Evolutionary conservation across 1,140 invertebrate species (phyloP), one percentile per base, ranked within the genome.

Genomic region (Stenopsyche tienmushanensis): DNA sequence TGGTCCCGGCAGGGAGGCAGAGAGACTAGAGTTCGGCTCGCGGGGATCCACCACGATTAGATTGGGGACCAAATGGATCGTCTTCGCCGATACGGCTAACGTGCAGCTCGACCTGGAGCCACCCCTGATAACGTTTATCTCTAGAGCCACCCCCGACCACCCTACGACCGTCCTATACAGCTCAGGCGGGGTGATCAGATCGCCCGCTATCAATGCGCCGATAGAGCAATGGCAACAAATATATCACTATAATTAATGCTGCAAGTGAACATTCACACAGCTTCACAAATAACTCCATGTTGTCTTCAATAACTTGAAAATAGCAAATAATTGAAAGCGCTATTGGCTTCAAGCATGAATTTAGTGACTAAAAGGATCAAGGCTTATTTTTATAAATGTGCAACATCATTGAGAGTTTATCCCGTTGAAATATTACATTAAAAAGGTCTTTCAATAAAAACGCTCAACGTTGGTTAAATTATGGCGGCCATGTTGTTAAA

Each of bases 1-100:
- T 49, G 47, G 55, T 50, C 64, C 44, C 34, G 21, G 63, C 23
- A 57, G 41, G 76, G 76, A 75, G 76, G 76, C 73, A n/a, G 41
- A n/a, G n/a, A 15, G 29, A 23, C 15, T 34, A n/a, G 71, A 60
- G 74, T 72, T 75, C 73, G 73, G 71, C 76, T 74, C 74, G 34
- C 69, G 76, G 76, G 75, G 77, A 72, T 71, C 63, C 57, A 49
- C 67, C 71, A 69, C 78, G 77, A 80, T 79, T 77, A 78, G 77
- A 72, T 79, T 73, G 71, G 77, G 77, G 77, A 78, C 77, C 73
- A 72, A 72, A 63, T 57, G 64, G 64, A 64, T 66, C 62, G 53
- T 64, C 55, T 60, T 15, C 25, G 34, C 53, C 64, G 59, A 65
- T 60, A 66, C 47, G 62, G 29, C 41, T 50, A 29, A 65, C 62